These are phyloP conservation scores for Nesoenas mayeri DNA, from an alignment of 2,113 vertebrate species.

Conservation along the genomic window DNA sequence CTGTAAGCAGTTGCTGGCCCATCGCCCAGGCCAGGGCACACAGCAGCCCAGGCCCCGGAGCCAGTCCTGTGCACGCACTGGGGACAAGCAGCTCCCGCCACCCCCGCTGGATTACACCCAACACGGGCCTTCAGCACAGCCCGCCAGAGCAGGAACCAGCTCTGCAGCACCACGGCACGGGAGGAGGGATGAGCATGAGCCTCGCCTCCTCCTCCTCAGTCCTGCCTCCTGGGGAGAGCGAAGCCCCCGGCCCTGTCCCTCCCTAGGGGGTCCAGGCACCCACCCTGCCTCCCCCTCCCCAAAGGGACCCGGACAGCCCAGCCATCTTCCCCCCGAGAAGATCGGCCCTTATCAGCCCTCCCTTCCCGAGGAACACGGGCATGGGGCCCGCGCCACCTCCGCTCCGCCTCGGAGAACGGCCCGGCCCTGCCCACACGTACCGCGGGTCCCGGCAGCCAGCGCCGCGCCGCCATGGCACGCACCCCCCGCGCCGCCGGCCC, in stretches of 20 bases:
- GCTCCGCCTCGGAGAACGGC: not conserved
- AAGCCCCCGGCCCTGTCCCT: not conserved
- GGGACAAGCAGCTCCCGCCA: not conserved
- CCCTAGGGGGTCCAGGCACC: too few relatives aligned
- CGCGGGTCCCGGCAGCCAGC: not conserved
- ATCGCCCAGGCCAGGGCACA: not conserved
- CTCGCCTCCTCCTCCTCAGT: not conserved
- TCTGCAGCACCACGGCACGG: rapidly evolving
- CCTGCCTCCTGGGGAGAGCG: rapidly evolving
- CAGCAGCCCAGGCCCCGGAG: too few relatives aligned
- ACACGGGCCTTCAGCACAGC: not conserved
- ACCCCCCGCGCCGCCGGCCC: too few relatives aligned
- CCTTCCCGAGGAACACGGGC: not conserved
- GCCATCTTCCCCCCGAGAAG: too few relatives aligned
- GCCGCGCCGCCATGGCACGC: not conserved
- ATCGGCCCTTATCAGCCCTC: rapidly evolving
- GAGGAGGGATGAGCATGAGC: rapidly evolving
- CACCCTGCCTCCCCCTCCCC: not conserved
- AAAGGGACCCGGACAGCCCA: rapidly evolving
- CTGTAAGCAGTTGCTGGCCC: not conserved
- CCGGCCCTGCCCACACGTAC: not conserved
- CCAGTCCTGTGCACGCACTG: rapidly evolving
- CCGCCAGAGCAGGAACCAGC: not conserved
- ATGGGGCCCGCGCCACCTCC: not conserved
- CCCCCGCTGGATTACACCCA: rapidly evolving